These are phyloP conservation scores for Gymnocypris eckloni DNA, from an alignment of 2,797 vertebrate species.

Conservation along the genomic window DNA sequence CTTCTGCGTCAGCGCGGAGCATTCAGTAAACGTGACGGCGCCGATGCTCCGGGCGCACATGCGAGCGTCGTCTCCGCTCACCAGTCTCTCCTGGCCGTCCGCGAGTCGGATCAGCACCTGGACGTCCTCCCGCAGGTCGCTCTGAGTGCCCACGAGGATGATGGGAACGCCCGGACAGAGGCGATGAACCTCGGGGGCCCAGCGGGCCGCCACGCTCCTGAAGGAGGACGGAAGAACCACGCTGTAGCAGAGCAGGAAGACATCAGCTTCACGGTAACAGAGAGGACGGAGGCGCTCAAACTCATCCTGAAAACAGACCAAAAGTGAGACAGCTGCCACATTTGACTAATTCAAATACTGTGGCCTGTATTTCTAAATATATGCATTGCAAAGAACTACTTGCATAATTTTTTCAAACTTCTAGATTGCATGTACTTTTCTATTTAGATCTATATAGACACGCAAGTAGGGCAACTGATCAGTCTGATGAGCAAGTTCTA, in stretches of 20 bases:
- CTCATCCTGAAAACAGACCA: slow-evolving; percentile 65
- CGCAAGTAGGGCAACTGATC: neutral
- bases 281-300: slow-evolving; percentile 84
- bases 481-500: neutral
- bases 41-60: slow-evolving; percentile 83
- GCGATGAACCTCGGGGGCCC: slow-evolving; percentile 86
- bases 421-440: neutral
- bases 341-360: neutral
- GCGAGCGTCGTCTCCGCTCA: slow-evolving; percentile 80
- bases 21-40: slow-evolving; percentile 72
- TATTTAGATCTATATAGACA: neutral
- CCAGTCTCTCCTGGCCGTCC: slow-evolving; percentile 83
- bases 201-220: slow-evolving; percentile 81
- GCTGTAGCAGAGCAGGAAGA: slow-evolving; percentile 93
- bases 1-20: slow-evolving; percentile 79
- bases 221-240: slow-evolving; percentile 87
- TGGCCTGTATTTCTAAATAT: neutral
- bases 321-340: neutral
- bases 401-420: neutral
- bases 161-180: slow-evolving; percentile 84
- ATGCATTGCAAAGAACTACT: neutral
- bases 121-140: slow-evolving; percentile 89
- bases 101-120: slow-evolving; percentile 89
- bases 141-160: slow-evolving; percentile 89
- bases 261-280: slow-evolving; percentile 86